These are phyloP conservation scores for Proisotoma minuta DNA, from an alignment of 2,888 invertebrate species.

Conservation along the genomic window DNA sequence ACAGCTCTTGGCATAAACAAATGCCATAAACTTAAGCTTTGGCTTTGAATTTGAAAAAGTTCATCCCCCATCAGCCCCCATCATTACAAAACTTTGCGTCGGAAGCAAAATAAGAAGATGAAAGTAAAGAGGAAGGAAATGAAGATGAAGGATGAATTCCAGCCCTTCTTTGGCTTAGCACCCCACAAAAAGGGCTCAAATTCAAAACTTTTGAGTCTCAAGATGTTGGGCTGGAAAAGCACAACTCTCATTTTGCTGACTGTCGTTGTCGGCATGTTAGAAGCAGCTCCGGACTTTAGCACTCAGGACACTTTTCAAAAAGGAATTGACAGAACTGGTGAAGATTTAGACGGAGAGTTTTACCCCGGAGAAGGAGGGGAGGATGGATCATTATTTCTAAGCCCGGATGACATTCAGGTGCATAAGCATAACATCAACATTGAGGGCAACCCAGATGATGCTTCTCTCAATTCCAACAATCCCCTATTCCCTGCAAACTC, in stretches of 20 bases:
- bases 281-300: neutral
- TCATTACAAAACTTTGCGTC: neutral
- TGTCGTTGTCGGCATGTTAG: neutral
- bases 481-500: neutral
- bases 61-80: no score
- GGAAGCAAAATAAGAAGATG: neutral
- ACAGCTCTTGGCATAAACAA: no score
- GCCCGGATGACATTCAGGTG: conserved; percentile 9
- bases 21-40: no score
- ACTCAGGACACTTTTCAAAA: neutral
- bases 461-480: neutral
- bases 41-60: no score
- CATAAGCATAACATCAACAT: neutral
- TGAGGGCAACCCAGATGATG: neutral
- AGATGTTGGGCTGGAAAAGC: neutral
- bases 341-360: neutral
- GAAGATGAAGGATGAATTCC: neutral
- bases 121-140: conserved; percentile 3
- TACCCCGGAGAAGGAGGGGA: neutral
- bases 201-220: neutral
- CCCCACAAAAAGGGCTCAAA: neutral
- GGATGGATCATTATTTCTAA: neutral
- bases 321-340: neutral
- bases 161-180: neutral
- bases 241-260: neutral